A percentile compares a stretch with the other conserved stretches of the same genome.
These are phyloP conservation scores for Scolopax bukidnonensis DNA, from an alignment of 2,797 vertebrate species.

Conservation along the genomic window DNA sequence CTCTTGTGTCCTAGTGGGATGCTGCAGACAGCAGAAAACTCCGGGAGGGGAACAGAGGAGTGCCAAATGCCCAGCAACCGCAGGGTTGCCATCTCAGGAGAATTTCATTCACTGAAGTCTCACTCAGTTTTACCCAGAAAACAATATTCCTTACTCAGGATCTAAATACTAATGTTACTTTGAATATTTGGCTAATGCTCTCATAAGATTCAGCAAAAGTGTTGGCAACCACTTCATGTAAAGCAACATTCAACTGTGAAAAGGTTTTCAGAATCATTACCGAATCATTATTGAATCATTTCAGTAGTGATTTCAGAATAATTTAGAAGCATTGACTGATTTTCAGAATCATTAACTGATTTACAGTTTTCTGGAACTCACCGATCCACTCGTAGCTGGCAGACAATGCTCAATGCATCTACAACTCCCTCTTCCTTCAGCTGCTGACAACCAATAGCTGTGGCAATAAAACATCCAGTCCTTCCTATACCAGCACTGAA, in stretches of 20 bases:
- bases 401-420: constrained; percentile 89
- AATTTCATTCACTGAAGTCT: not conserved
- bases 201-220: not conserved
- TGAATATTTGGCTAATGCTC: not conserved
- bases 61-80: not conserved
- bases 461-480: constrained; percentile 97
- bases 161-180: not conserved
- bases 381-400: constrained; percentile 92
- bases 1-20: not conserved
- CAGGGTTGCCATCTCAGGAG: not conserved
- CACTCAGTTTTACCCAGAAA: not conserved
- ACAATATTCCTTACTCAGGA: not conserved
- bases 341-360: not conserved
- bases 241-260: not conserved
- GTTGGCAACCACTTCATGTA: not conserved
- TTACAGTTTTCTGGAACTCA: constrained; percentile 57
- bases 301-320: not conserved
- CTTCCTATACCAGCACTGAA: constrained; percentile 95
- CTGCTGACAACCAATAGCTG: constrained; percentile 91
- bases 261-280: not conserved
- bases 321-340: not conserved
- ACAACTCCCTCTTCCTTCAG: constrained; percentile 88
- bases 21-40: not conserved
- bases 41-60: not conserved
- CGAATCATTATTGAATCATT: not conserved